Evolutionary conservation across 2,888 invertebrate species (phyloP).

Genomic region (Sialis fuliginosa): DNA sequence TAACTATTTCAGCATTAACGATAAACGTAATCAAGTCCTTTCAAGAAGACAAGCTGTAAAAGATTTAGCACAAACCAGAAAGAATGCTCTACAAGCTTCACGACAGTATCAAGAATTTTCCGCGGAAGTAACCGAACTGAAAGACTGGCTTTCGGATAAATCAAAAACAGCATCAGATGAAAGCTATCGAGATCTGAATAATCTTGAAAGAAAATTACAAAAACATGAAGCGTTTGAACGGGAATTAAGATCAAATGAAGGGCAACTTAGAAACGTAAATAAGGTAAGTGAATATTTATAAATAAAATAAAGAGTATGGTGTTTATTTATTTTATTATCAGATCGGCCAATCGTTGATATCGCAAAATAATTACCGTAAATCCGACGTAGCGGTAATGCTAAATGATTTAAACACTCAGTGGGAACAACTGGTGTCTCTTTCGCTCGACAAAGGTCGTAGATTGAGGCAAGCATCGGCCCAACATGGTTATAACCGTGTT

Average conservation of each 20-base stretch:
- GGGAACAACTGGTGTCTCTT: slow-evolving; percentile 54
- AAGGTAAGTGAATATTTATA: slow-evolving; percentile 32
- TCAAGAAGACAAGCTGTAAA: slow-evolving; percentile 57
- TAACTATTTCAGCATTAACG: slow-evolving; percentile 1
- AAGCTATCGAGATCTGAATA: slow-evolving; percentile 76
- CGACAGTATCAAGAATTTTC: slow-evolving; percentile 85
- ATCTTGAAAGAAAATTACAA: slow-evolving; percentile 79
- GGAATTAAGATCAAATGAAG: slow-evolving; percentile 87
- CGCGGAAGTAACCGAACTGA: slow-evolving; percentile 79
- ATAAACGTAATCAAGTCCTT: slow-evolving; percentile 45
- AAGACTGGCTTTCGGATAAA: slow-evolving; percentile 84
- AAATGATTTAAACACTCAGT: slow-evolving; percentile 52
- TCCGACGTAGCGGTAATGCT: slow-evolving; percentile 50
- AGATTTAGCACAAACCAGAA: slow-evolving; percentile 53
- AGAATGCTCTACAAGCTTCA: slow-evolving; percentile 61
- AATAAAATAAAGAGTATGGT: not conserved
- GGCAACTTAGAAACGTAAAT: slow-evolving; percentile 71
- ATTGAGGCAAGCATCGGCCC: slow-evolving; percentile 77
- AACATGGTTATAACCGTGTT: slow-evolving; percentile 58
- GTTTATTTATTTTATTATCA: slow-evolving; percentile 13
- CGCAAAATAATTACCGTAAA: slow-evolving; percentile 50
- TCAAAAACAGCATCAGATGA: slow-evolving; percentile 81
- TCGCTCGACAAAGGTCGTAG: slow-evolving; percentile 48
- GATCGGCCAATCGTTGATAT: slow-evolving; percentile 52
- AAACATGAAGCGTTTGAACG: slow-evolving; percentile 95